phyloP scores from a whole-genome alignment of 2,888 invertebrate genomes.

The Drosophila stalkeri region DNA sequence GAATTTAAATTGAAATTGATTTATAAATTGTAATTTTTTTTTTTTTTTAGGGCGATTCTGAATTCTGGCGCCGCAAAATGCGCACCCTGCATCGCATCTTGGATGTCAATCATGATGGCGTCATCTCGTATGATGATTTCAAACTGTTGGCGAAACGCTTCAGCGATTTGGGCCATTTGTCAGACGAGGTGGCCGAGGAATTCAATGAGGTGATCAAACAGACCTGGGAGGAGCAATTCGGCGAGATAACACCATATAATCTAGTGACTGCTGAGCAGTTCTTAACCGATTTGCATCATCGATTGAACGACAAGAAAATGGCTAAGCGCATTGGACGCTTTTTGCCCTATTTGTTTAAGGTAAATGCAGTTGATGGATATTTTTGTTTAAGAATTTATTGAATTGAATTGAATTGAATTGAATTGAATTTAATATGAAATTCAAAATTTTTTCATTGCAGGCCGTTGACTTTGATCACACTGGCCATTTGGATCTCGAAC shows the following conservation, averaged over 20 bases:
- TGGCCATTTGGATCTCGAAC: conserved; percentile 91
- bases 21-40: neutral
- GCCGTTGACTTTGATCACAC: conserved; percentile 93
- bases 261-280: conserved; percentile 93
- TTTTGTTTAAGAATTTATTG: too few species aligned
- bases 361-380: neutral
- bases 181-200: conserved; percentile 88
- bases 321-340: conserved; percentile 91
- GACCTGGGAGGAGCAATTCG: conserved; percentile 94
- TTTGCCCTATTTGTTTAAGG: conserved; percentile 92
- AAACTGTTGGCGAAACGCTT: conserved; percentile 90
- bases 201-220: conserved; percentile 91
- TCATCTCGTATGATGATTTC: conserved; percentile 93
- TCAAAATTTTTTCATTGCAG: conserved; percentile 85
- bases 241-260: conserved; percentile 92
- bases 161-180: conserved; percentile 90
- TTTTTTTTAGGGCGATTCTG: conserved; percentile 83
- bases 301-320: conserved; percentile 90
- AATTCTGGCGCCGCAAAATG: conserved; percentile 94
- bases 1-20: conserved; percentile 9
- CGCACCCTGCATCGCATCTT: conserved; percentile 92
- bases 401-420: too few species aligned
- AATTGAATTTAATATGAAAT: neutral
- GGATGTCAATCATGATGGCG: conserved; percentile 94
- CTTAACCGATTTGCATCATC: conserved; percentile 92